Evolutionary conservation across 2,888 invertebrate species (phyloP), one percentile per base, ranked within the genome.

Genomic region (Aleiodes testaceus): DNA sequence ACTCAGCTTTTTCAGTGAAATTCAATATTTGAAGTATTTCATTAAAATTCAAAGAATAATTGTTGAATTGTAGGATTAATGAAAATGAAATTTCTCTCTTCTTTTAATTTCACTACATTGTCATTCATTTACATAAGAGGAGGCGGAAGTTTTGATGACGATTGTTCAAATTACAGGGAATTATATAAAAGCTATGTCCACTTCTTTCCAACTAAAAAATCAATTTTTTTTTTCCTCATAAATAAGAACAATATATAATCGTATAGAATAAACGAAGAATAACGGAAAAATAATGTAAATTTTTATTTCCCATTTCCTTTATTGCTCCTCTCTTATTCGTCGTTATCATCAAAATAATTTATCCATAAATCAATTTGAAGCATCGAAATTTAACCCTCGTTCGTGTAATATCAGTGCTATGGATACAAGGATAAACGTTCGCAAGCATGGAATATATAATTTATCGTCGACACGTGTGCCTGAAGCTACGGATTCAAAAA

Each of bases 121-220:
- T 14, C 7, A 36, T 45, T n/a, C 45, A 63, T 63, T 63, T 63
- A 63, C 45, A n/a, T 63, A 63, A 63, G 18, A 18, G 16, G 45
- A 18, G n/a, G 14, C 63, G 63, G 63, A 63, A 63, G 36, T 63
- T 16, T 52, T 52, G 52, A 52, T 52, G 22, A 11, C 20, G 16
- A 22, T 22, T 4, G 22, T 12, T 18, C 3, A 6, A 36, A 36
- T 36, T 36, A 11, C 36, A 36, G 7, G 7, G 20, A 52, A 22
- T 52, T 22, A 22, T 22, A 11, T 36, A 36, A 36, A 36, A 36
- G 36, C 36, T 9, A 36, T 36, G 3, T 26, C 26, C 5, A 36
- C 9, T 36, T 36, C 9, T 36, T 7, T 36, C 9, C 9, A 36
- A 36, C 3, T 7, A 36, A 11, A 7, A 36, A 36, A 36, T 36